phyloP scores from a whole-genome alignment of 2,113 vertebrate species.

The Laterallus jamaicensis region DNA sequence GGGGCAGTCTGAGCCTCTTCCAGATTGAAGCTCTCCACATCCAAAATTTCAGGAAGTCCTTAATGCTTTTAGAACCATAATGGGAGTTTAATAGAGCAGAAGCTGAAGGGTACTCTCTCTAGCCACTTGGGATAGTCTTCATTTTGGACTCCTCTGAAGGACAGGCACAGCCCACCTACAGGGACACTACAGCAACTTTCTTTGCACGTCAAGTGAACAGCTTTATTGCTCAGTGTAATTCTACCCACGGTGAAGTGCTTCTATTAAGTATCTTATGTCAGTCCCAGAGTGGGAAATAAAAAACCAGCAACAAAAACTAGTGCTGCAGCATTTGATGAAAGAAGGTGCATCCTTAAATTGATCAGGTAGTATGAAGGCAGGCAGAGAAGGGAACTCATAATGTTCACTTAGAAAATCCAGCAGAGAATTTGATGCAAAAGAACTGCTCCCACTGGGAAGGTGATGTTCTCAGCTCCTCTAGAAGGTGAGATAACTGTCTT shows the following conservation, averaged over 20 bases:
- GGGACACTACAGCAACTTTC: not conserved
- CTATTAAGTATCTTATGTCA: not conserved
- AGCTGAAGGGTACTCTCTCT: not conserved
- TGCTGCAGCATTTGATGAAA: not conserved
- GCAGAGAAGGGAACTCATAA: not conserved
- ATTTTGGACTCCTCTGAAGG: not conserved
- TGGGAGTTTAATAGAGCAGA: not conserved
- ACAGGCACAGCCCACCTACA: not conserved
- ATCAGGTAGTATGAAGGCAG: not conserved
- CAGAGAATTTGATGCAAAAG: not conserved
- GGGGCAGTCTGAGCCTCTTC: not conserved
- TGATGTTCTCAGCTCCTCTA: not conserved
- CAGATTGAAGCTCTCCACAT: not conserved
- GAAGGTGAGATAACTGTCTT: not conserved
- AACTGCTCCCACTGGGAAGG: not conserved
- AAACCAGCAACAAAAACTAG: not conserved
- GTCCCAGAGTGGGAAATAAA: not conserved
- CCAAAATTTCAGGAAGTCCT: not conserved
- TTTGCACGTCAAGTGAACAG: not conserved
- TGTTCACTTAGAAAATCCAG: not conserved
- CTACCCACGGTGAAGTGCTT: not conserved
- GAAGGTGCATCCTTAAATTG: not conserved
- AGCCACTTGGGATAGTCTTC: not conserved
- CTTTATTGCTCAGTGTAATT: not conserved
- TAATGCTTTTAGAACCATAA: not conserved